phyloP scores from a whole-genome alignment of 1,140 invertebrate species.

The Nasonia longicornis region DNA sequence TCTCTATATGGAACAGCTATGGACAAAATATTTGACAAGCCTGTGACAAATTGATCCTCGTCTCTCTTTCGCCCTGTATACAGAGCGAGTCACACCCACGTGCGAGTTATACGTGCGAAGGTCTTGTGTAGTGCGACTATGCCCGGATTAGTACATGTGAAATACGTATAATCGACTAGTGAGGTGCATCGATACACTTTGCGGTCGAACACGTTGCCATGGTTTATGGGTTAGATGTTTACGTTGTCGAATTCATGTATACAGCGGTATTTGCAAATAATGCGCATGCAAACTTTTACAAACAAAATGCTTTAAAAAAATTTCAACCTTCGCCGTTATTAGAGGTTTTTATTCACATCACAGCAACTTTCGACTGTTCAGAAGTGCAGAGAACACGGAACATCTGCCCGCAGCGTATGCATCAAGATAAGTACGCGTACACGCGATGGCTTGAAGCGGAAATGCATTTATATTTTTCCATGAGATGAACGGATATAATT shows the following conservation, averaged over 20 bases:
- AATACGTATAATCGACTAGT: conserved; percentile 15
- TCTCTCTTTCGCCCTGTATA: neutral
- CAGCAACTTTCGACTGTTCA: neutral
- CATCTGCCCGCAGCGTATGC: neutral
- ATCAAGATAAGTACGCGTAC: neutral
- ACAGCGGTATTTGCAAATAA: too few relatives aligned
- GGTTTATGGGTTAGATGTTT: neutral
- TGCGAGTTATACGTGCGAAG: neutral
- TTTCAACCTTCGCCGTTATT: too few relatives aligned
- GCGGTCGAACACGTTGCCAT: neutral
- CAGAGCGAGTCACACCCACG: neutral
- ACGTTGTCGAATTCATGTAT: too few relatives aligned
- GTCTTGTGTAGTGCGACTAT: neutral
- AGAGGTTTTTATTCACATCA: too few relatives aligned
- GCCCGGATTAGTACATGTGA: neutral
- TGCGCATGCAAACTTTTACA: too few relatives aligned
- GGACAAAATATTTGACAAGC: conserved; percentile 39
- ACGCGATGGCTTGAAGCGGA: neutral
- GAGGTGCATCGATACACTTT: neutral
- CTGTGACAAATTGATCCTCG: conserved; percentile 36
- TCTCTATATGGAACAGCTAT: too few relatives aligned
- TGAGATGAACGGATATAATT: too few relatives aligned
- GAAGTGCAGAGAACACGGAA: neutral
- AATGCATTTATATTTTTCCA: conserved; percentile 8
- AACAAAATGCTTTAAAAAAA: neutral